Evolutionary conservation across 2,888 invertebrate species (phyloP), one percentile per base, ranked within the genome.

Genomic region (Pyralis farinalis): DNA sequence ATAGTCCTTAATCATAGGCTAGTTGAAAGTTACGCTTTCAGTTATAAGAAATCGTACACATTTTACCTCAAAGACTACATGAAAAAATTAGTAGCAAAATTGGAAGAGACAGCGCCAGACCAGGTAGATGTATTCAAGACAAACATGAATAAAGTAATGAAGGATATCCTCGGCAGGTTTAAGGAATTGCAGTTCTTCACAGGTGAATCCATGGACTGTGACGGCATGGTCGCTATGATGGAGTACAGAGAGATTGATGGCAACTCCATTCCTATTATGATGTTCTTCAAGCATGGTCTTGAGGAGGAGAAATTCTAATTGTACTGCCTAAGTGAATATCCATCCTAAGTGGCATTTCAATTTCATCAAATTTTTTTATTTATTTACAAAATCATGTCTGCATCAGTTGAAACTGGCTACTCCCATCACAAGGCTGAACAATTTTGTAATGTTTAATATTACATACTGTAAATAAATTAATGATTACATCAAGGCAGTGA

Each of bases 211-310:
- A 96, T 96, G 96, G 97, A 97, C 67, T 94, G 95, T 49, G 98
- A 98, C 55, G 98, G 97, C 55, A 94, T 97, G 93, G 95, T 98
- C n/a, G 97, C 94, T 47, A 91, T 98, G 75, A 92, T 96, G 86
- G 98, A 98, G 80, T 98, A 98, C 85, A 94, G 97, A 75, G 97
- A 97, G 47, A 93, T 96, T 45, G 92, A 96, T 58, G 96, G 95
- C 37, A 91, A 92, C 2, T 94, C 94, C 54, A 91, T 94, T 37
- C 98, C 98, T 37, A 93, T 97, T 58, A 91, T 98, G 78, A 96
- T 98, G 95, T 97, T 97, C 89, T 97, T 97, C 90, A 98, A 98
- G 87, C 98, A 98, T 65, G 98, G 98, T 50, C 92, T 98, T 48
- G 93, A 94, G 42, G 98, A 97, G 81, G 98, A 98, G 89, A 98